Conservation (phyloP, 30 jellyfish, hydroid and myxozoan species). For the Haliclystus octoradiatus region DNA sequence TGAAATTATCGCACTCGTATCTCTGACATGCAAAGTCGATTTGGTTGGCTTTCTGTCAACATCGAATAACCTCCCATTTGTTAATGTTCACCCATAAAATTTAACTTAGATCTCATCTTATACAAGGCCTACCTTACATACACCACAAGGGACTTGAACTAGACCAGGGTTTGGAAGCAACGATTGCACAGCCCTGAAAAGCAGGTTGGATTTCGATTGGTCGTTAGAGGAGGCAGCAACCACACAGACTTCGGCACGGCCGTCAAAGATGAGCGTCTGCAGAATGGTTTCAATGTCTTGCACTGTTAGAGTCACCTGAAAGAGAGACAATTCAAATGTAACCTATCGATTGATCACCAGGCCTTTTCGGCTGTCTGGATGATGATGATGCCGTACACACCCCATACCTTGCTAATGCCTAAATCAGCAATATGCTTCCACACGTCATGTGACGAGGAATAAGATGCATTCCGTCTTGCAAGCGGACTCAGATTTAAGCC, state of each 20-base stretch:
- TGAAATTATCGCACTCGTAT: too few species aligned
- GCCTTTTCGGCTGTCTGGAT: too few species aligned
- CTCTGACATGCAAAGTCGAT: not conserved
- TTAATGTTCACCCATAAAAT: too few species aligned
- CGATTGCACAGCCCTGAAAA: slow-evolving; percentile 61
- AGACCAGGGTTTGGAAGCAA: slow-evolving; percentile 74
- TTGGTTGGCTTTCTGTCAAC: not conserved
- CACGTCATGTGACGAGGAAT: slow-evolving; percentile 84
- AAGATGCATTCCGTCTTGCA: slow-evolving; percentile 68
- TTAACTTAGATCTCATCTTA: not conserved
- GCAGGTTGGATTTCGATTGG: slow-evolving; percentile 31
- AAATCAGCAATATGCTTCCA: slow-evolving; percentile 79
- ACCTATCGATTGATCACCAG: too few species aligned
- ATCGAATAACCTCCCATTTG: too few species aligned
- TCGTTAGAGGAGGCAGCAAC: slow-evolving; percentile 26
- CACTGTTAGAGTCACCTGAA: slow-evolving; percentile 43
- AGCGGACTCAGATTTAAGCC: slow-evolving; percentile 65
- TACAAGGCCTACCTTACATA: slow-evolving; percentile 58
- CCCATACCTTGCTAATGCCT: slow-evolving; percentile 92
- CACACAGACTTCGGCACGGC: slow-evolving; percentile 76
- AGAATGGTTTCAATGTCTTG: slow-evolving; percentile 86
- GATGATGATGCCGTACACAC: not conserved
- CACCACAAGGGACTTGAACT: slow-evolving; percentile 94
- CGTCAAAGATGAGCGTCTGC: slow-evolving; percentile 80
- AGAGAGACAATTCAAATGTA: not conserved